phyloP scores from a whole-genome alignment of 2,888 invertebrate genomes.

The Platypus cylindrus region DNA sequence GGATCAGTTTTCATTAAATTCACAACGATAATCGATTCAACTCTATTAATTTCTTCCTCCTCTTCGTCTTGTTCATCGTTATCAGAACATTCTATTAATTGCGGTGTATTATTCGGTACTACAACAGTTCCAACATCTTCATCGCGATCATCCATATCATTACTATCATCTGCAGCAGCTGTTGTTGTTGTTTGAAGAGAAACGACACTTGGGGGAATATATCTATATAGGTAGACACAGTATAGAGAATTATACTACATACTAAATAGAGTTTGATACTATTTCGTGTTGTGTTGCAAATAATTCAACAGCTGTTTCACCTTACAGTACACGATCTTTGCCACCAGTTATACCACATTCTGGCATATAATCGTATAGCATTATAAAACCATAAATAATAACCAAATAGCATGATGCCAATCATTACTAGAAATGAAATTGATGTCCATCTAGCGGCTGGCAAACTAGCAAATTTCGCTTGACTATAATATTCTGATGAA shows the following conservation, averaged over 20 bases:
- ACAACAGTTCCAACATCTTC: constrained; percentile 9
- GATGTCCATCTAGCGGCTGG: constrained; percentile 39
- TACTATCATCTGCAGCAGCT: no score
- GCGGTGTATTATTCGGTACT: constrained; percentile 13
- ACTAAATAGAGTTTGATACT: no score
- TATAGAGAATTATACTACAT: neutral
- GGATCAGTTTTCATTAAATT: no score
- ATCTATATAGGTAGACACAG: constrained; percentile 5
- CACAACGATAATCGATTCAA: no score
- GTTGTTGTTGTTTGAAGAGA: constrained; percentile 7
- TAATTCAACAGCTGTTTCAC: constrained; percentile 20
- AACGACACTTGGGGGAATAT: constrained; percentile 13
- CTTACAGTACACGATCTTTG: constrained; percentile 39
- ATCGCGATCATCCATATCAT: constrained; percentile 1
- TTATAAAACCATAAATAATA: constrained; percentile 41
- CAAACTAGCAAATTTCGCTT: constrained; percentile 35
- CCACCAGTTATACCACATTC: constrained; percentile 44
- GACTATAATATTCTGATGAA: constrained; percentile 39
- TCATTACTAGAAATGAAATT: constrained; percentile 37
- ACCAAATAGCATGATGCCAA: constrained; percentile 37
- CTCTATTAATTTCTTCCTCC: no score
- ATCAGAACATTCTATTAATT: no score
- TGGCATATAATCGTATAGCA: constrained; percentile 37
- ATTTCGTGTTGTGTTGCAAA: no score
- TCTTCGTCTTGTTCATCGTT: constrained; percentile 6